Percentiles rank a stretch among this genome's conserved stretches.
Conservation (phyloP, 2,888 invertebrate genomes). For the Drosophila cognata region DNA sequence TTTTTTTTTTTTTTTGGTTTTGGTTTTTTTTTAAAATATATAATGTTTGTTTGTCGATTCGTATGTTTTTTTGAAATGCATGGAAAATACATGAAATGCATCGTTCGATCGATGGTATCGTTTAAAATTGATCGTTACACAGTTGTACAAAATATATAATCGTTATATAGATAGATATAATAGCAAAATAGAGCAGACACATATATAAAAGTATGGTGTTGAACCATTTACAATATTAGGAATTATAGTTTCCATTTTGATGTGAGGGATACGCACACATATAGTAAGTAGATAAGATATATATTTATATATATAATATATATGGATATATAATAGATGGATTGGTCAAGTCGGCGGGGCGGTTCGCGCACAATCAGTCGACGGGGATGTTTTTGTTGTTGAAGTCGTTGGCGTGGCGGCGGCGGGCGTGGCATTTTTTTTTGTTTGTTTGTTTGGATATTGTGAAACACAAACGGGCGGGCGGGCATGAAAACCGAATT, state of each 20-base stretch:
- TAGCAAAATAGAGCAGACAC: constrained; percentile 33
- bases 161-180: constrained; percentile 13
- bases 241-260: constrained; percentile 34
- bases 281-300: constrained; percentile 25
- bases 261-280: constrained; percentile 20
- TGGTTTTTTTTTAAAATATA: constrained; percentile 4
- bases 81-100: constrained; percentile 5
- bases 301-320: constrained; percentile 17
- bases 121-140: constrained; percentile 27
- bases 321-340: constrained; percentile 28
- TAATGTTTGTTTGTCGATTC: constrained; percentile 7
- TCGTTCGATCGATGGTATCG: constrained; percentile 29
- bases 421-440: constrained; percentile 58
- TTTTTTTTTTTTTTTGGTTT: background rate
- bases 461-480: constrained; percentile 52
- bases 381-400: constrained; percentile 72
- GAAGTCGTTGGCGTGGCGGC: constrained; percentile 72
- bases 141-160: constrained; percentile 18
- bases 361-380: constrained; percentile 72
- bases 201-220: constrained; percentile 28
- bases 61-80: background rate
- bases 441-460: constrained; percentile 26
- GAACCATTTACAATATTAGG: constrained; percentile 54
- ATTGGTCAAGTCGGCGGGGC: constrained; percentile 72
- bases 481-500: constrained; percentile 52